A percentile compares a stretch with the other conserved stretches of the same genome.
Conservation (phyloP, 1,140 invertebrate species). For the Pogonus chalceus region DNA sequence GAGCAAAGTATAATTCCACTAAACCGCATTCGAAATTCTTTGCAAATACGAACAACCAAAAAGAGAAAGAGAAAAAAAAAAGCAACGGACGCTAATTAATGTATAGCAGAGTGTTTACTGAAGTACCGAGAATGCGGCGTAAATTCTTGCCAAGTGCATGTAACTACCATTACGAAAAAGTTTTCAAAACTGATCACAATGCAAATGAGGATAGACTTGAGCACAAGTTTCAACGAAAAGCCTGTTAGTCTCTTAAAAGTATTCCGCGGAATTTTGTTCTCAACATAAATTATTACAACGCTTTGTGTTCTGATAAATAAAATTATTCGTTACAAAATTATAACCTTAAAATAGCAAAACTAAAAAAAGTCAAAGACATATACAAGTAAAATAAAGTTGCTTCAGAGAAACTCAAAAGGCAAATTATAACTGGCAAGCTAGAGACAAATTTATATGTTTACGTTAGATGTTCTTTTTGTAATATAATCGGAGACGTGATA, state of each 20-base stretch:
- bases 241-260: neutral
- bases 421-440: too few species aligned
- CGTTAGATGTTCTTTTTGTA: too few species aligned
- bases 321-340: too few species aligned
- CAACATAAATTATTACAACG: neutral
- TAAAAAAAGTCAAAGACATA: too few species aligned
- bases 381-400: too few species aligned
- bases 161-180: neutral
- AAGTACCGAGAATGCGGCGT: neutral
- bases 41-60: too few species aligned
- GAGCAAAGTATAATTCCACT: neutral
- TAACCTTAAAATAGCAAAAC: too few species aligned
- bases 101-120: slow-evolving; percentile 3
- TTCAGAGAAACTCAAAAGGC: too few species aligned
- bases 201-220: neutral
- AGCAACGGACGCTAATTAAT: neutral
- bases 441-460: too few species aligned
- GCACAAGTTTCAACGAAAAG: neutral
- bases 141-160: slow-evolving; percentile 4
- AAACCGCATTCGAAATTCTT: neutral
- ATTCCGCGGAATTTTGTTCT: neutral
- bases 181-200: slow-evolving; percentile 4
- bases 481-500: too few species aligned
- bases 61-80: too few species aligned
- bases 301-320: neutral